phyloP scores from a whole-genome alignment of 2,113 vertebrate genomes.

The Campylorhamphus procurvoides region DNA sequence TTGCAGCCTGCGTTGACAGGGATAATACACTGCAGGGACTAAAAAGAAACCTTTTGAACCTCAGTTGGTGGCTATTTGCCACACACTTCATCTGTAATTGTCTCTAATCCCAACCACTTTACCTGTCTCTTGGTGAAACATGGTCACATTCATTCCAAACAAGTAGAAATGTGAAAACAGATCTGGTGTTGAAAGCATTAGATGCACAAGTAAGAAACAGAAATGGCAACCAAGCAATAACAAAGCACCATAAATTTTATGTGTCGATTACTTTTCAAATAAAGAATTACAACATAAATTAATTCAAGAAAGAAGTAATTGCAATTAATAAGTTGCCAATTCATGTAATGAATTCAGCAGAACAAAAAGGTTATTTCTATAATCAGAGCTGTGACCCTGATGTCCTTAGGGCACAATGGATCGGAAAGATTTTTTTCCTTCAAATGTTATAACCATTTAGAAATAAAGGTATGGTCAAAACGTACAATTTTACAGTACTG shows the following conservation, averaged over 20 bases:
- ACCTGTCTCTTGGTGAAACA: neutral
- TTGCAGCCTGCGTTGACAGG: neutral
- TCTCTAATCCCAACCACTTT: slow-evolving; percentile 25
- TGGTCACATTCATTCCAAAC: neutral
- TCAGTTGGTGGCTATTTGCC: neutral
- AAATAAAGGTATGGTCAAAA: slow-evolving; percentile 13
- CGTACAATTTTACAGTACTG: neutral
- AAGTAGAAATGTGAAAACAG: neutral
- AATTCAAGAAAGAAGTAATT: slow-evolving; percentile 49
- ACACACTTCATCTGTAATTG: neutral
- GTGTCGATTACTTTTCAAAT: slow-evolving; percentile 39
- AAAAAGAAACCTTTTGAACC: slow-evolving; percentile 23
- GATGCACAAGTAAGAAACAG: neutral
- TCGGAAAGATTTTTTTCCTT: neutral
- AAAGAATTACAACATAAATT: slow-evolving; percentile 60
- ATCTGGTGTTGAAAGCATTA: neutral
- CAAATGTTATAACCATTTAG: neutral
- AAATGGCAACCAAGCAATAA: neutral
- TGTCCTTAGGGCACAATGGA: slow-evolving; percentile 24
- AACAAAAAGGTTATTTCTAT: slow-evolving; percentile 35
- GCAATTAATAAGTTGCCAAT: slow-evolving; percentile 55
- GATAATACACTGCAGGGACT: slow-evolving; percentile 1
- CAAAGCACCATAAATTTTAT: neutral
- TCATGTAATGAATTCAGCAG: slow-evolving; percentile 9
- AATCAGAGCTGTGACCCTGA: slow-evolving; percentile 6